These are phyloP conservation scores for Hirtodrosophila cameraria DNA, from an alignment of 2,888 invertebrate genomes.

Conservation along the genomic window DNA sequence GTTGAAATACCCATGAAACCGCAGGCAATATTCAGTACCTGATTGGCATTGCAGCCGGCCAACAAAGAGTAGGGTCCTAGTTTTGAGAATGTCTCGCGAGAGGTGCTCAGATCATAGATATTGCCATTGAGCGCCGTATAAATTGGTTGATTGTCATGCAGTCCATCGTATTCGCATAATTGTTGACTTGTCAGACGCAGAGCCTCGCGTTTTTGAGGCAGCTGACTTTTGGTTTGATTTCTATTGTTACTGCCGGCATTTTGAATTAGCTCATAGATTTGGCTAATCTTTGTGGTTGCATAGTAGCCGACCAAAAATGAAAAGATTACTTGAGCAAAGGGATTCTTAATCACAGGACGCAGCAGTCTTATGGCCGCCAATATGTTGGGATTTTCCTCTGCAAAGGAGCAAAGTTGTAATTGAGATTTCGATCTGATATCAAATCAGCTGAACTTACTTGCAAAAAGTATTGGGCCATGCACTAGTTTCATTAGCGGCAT, in stretches of 20 bases:
- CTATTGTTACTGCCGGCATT: not conserved
- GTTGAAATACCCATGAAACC: conserved; percentile 42
- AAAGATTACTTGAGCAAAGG: conserved; percentile 48
- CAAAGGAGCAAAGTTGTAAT: rapidly evolving
- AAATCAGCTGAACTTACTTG: conserved; percentile 32
- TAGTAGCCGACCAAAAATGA: conserved; percentile 64
- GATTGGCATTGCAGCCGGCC: conserved; percentile 67
- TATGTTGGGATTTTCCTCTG: conserved; percentile 17
- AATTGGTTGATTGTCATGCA: conserved; percentile 33
- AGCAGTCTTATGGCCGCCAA: conserved; percentile 30
- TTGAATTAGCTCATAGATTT: conserved; percentile 25
- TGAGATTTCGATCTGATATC: rapidly evolving
- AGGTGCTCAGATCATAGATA: conserved; percentile 60
- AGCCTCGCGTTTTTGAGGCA: not conserved
- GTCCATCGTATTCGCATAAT: conserved; percentile 44
- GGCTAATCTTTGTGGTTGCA: conserved; percentile 51
- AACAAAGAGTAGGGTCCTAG: conserved; percentile 46
- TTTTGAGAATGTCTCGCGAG: conserved; percentile 25
- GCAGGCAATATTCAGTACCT: conserved; percentile 50
- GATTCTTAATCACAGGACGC: conserved; percentile 36
- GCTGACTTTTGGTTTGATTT: not conserved
- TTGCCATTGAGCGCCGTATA: conserved; percentile 68
- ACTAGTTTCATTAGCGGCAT: conserved; percentile 25
- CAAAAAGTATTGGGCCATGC: conserved; percentile 11
- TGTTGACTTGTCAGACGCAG: conserved; percentile 38